Evolutionary conservation across 2,888 invertebrate genomes (phyloP).

Genomic region (Melieria picta): DNA sequence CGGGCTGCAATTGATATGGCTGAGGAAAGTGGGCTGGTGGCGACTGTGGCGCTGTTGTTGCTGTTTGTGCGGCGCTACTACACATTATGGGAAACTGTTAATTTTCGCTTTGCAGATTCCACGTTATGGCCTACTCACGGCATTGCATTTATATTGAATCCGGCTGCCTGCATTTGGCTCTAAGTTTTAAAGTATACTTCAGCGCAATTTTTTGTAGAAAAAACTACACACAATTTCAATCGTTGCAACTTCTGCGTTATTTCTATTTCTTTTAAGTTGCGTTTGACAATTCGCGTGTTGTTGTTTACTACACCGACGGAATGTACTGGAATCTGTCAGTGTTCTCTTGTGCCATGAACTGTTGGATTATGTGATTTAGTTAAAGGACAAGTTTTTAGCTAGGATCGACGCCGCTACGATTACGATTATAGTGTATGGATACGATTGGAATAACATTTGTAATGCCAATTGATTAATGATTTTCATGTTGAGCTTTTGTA

Average conservation of each 20-base stretch:
- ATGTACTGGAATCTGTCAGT: conserved; percentile 14
- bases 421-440: too few relatives aligned
- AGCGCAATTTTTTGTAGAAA: too few relatives aligned
- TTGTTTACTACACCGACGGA: not conserved
- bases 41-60: not conserved
- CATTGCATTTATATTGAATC: conserved; percentile 6
- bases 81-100: not conserved
- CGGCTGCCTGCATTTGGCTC: not conserved
- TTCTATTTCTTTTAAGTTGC: not conserved
- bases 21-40: not conserved
- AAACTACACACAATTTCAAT: too few relatives aligned
- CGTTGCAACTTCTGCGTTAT: not conserved
- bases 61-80: not conserved
- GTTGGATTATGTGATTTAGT: not conserved
- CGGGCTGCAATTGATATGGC: conserved; percentile 7
- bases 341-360: not conserved
- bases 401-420: too few relatives aligned
- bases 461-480: too few relatives aligned
- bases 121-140: conserved; percentile 18
- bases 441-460: too few relatives aligned
- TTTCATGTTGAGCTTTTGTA: too few relatives aligned
- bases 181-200: too few relatives aligned
- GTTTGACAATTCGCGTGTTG: conserved; percentile 17
- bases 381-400: too few relatives aligned
- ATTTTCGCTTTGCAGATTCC: not conserved